These are phyloP conservation scores for Moxostoma hubbsi DNA, from an alignment of 2,797 vertebrate genomes.

Conservation along the genomic window DNA sequence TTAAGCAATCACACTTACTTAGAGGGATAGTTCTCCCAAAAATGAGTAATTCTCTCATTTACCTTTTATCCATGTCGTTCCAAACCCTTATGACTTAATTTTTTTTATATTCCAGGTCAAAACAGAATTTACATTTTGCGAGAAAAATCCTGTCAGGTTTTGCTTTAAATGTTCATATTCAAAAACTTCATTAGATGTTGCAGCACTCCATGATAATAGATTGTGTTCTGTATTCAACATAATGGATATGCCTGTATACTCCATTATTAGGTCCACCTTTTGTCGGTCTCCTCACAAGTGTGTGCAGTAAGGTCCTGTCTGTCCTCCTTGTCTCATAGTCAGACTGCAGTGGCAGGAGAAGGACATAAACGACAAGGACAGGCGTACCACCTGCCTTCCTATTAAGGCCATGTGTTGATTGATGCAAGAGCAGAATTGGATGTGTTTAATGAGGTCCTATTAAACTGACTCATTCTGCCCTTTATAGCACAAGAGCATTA, in stretches of 20 bases:
- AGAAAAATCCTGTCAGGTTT: no score
- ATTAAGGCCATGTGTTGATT: slow-evolving; percentile 65
- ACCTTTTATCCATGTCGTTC: no score
- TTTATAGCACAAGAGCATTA: neutral
- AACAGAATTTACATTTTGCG: no score
- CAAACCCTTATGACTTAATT: no score
- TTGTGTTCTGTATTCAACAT: slow-evolving; percentile 54
- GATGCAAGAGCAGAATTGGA: slow-evolving; percentile 70
- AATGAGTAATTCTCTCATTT: no score
- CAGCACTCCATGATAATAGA: neutral
- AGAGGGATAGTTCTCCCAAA: no score
- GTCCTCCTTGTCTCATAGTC: slow-evolving; percentile 41
- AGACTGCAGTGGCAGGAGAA: slow-evolving; percentile 65
- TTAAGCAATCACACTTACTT: no score
- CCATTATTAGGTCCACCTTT: neutral
- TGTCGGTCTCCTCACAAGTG: slow-evolving; percentile 26
- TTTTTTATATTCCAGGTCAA: no score
- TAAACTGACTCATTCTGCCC: slow-evolving; percentile 16
- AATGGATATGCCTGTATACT: slow-evolving; percentile 61
- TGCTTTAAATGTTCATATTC: no score
- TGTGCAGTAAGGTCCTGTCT: slow-evolving; percentile 1
- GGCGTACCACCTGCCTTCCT: slow-evolving; percentile 79
- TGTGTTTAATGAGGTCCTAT: slow-evolving; percentile 48
- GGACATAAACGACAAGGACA: slow-evolving; percentile 70
- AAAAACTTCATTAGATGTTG: neutral